phyloP scores from a whole-genome alignment of 2,797 vertebrate genomes.

The Tapera naevia region DNA sequence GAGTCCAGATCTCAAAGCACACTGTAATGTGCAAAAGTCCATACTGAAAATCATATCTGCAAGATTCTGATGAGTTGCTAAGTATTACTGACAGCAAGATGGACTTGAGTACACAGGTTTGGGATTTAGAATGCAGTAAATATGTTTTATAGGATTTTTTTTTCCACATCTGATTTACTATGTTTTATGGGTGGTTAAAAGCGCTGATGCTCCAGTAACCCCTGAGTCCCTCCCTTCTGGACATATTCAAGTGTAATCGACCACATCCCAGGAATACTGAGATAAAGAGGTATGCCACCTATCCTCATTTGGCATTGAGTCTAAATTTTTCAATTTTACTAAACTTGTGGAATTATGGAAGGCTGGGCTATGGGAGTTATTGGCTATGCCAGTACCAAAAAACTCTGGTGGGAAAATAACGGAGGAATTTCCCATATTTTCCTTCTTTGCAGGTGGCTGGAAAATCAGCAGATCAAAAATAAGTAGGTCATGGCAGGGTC shows the following conservation, averaged over 20 bases:
- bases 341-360: not conserved
- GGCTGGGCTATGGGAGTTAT: not conserved
- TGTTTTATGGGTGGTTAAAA: not conserved
- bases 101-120: not conserved
- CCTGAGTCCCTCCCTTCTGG: not conserved
- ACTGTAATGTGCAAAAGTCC: not conserved
- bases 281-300: not conserved
- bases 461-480: not conserved
- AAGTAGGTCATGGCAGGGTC: rapidly evolving
- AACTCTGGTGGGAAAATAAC: not conserved
- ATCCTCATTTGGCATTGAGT: not conserved
- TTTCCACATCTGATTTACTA: not conserved
- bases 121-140: not conserved
- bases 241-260: not conserved
- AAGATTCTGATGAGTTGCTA: not conserved
- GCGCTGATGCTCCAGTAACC: not conserved
- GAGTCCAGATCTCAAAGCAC: not conserved
- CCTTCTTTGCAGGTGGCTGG: not conserved
- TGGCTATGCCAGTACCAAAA: not conserved
- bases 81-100: not conserved
- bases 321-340: not conserved
- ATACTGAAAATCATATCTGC: not conserved
- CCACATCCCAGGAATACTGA: not conserved
- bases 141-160: not conserved
- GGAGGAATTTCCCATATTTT: not conserved